A percentile compares a stretch with the other conserved stretches of the same genome.
phyloP scores from a whole-genome alignment of 2,888 invertebrate species.

The Nymphalis urticae region DNA sequence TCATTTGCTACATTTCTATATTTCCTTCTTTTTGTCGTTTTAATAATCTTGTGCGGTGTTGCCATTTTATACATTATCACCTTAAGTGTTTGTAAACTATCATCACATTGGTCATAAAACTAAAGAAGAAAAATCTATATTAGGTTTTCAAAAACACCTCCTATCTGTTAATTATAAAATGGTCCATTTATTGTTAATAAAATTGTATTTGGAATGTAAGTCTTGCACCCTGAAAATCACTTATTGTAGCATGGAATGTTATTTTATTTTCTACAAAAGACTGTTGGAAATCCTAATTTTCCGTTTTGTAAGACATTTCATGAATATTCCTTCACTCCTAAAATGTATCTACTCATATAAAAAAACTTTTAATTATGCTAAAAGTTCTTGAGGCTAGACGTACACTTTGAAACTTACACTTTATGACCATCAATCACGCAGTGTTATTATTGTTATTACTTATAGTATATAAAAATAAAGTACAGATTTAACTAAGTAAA shows the following conservation, averaged over 20 bases:
- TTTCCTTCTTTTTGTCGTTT: no score
- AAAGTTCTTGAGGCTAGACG: not conserved
- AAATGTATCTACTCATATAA: not conserved
- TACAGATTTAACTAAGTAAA: not conserved
- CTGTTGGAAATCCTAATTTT: not conserved
- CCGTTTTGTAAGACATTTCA: not conserved
- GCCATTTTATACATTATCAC: no score
- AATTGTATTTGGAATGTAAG: conserved; percentile 32
- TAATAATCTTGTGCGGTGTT: no score
- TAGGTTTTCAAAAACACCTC: no score
- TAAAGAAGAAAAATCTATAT: no score
- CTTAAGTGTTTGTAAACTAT: no score
- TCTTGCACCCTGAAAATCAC: conserved; percentile 25
- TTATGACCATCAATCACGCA: no score
- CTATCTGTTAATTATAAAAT: no score
- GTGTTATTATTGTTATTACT: no score
- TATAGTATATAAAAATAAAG: not conserved
- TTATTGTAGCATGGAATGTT: conserved; percentile 35
- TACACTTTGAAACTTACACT: not conserved
- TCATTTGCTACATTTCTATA: no score
- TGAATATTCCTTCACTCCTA: not conserved
- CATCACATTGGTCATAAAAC: no score
- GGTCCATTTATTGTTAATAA: conserved; percentile 23
- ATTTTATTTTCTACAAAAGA: conserved; percentile 1
- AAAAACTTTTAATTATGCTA: not conserved